Evolutionary conservation across 2,797 vertebrate genomes (phyloP), one percentile per base, ranked within the genome.

Genomic region (Pempheris klunzingeri): DNA sequence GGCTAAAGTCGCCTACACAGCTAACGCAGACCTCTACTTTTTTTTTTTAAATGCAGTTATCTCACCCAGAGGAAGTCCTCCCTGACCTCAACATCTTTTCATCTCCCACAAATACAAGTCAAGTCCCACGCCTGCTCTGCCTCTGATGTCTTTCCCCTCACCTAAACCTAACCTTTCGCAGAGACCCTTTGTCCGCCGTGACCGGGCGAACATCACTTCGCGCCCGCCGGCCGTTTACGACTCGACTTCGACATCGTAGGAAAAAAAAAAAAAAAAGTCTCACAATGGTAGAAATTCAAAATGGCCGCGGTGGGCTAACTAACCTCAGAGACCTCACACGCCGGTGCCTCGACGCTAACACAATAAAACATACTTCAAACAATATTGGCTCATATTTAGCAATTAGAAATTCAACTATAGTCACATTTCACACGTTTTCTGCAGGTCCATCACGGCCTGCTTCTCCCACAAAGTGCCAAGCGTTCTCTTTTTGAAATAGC

Each of bases 271-370:
- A n/a, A n/a, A n/a, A n/a, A n/a, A n/a, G n/a, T n/a, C 4, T 66
- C 39, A 52, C 59, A 28, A 26, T 18, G 1, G 30, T 57, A 0
- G 43, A 3, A 55, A 50, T 34, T 53, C 15, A 70, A 73, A 78
- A 61, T 72, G 62, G 49, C 65, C 60, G 68, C 74, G 4, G 13
- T 38, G 24, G 28, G 34, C 65, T 28, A 17, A 54, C 41, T 28
- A 1, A 30, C 38, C 5, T 43, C 18, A 7, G 4, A 38, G 8
- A 30, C 52, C 11, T 54, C 58, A 80, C 22, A 75, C 30, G 68
- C 46, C 47, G 58, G 39, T 44, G 34, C 24, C 72, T 63, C 57
- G 74, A 30, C 13, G 28, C 69, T 59, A 71, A 80, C 60, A 81
- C 69, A 28, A 65, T 43, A 71, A 58, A 74, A 81, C 47, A 49